Evolutionary conservation across 2,888 invertebrate species (phyloP), one percentile per base, ranked within the genome.

Genomic region (Mimas tiliae): DNA sequence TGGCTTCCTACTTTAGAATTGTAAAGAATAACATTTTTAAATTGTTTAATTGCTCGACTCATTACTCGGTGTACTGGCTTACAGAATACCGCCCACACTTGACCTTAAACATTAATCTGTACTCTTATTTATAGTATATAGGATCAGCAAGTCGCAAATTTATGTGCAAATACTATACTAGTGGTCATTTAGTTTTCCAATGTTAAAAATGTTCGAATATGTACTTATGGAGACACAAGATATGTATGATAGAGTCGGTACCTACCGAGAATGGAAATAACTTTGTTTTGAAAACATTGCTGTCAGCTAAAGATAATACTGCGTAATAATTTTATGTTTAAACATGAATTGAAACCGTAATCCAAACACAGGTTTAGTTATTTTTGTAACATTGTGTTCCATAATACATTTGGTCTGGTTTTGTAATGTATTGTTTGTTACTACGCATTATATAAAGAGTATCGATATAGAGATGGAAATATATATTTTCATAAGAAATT

Each of bases 31-130:
- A 45, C 8, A 14, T 16, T 21, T 2, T 21, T 52, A 64, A 12
- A 42, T 58, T 66, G 68, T 71, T 71, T 68, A 64, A 58, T 58
- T 27, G 34, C 21, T 65, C 68, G 68, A 67, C 65, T 66, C 69
- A 68, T n/a, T 68, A 45, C 27, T 3, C 27, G 4, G 4, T 4
- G 27, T 27, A 27, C 11, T 42, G 42, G 9, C 42, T 68, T 68
- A 65, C 68, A 65, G 50, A 65, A 62, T 58, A 58, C 53, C 16
- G 33, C 21, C 53, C 53, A 55, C 47, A 33, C 47, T 14, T 55
- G 19, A 47, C 47, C 53, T 47, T 64, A 52, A 52, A 52, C 42
- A 52, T 51, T 50, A 33, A 42, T 45, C n/a, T n/a, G 51, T 64
- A 19, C 63, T 63, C 67, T 66, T 58, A 27, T 66, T 64, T 66